Evolutionary conservation across 2,888 invertebrate genomes (phyloP), one percentile per base, ranked within the genome.

Genomic region (Thera britannica): DNA sequence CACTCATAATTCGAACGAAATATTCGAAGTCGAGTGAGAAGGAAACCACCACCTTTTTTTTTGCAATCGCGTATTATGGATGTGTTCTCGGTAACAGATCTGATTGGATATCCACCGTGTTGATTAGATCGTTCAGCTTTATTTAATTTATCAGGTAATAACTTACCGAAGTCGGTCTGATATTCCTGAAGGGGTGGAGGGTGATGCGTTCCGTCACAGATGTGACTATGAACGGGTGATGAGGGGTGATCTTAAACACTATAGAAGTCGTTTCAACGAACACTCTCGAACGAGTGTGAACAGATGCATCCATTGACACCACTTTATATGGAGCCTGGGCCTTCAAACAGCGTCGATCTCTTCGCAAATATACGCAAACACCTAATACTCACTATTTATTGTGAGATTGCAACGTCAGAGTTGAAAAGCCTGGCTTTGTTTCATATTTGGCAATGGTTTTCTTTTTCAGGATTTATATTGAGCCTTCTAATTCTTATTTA

Each of bases 221-320:
- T 62, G 88, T 92, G 92, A 86, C 92, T 93, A 92, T 93, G 93
- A 93, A 93, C 92, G 79, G 70, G 74, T 74, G 78, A 77, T 82
- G 83, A 76, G 78, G 84, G 87, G 83, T 89, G 86, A 88, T 86
- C 87, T 88, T 88, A 89, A 75, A 84, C 81, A 86, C 86, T 88
- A 88, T 72, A 76, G 78, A 75, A 76, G 73, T 83, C 81, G 83
- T 82, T 81, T 79, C 84, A 76, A 78, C 76, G 74, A 86, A 85
- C 91, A 91, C 92, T 89, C 91, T 84, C 85, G 72, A 78, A 77
- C 79, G 92, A 92, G 92, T 92, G 92, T 86, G 88, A 79, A 76
- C 78, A 68, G 71, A 68, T 71, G 73, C 67, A 71, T 65, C 62
- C 67, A 12, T 71, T 72, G 72, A 63, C 73, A 57, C 75, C 79